A percentile compares a stretch with the other conserved stretches of the same genome.
These are phyloP conservation scores for Formica selysi DNA, from an alignment of 1,140 invertebrate genomes.

Conservation along the genomic window DNA sequence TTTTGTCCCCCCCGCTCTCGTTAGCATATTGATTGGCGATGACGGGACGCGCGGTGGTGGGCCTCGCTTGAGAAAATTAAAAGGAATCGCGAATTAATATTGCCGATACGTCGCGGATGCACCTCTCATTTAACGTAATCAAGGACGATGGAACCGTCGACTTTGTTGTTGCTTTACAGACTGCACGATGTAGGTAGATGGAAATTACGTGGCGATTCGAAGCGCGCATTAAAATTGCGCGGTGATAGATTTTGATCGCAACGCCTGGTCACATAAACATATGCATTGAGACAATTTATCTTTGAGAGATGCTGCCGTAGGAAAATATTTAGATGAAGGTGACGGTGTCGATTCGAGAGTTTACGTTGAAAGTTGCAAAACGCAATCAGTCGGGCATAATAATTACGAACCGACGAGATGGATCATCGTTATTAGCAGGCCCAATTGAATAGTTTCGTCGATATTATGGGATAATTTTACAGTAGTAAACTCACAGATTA, in stretches of 20 bases:
- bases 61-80: slow-evolving; percentile 76
- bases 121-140: slow-evolving; percentile 36
- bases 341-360: neutral
- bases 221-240: neutral
- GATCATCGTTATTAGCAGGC: slow-evolving; percentile 77
- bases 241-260: neutral
- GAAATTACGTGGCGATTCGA: slow-evolving; percentile 13
- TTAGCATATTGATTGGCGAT: slow-evolving; percentile 86
- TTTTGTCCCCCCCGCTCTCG: slow-evolving; percentile 72
- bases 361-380: slow-evolving; percentile 50
- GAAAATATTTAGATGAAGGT: neutral
- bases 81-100: slow-evolving; percentile 81
- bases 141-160: slow-evolving; percentile 12
- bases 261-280: neutral
- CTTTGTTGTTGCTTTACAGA: slow-evolving; percentile 25
- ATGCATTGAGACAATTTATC: neutral
- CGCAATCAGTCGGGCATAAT: slow-evolving; percentile 47
- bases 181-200: neutral
- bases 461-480: slow-evolving; percentile 81
- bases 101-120: slow-evolving; percentile 16
- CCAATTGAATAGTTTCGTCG: slow-evolving; percentile 72
- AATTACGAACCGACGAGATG: slow-evolving; percentile 62
- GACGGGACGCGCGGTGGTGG: slow-evolving; percentile 80
- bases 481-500: slow-evolving; percentile 82
- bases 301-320: no score